A percentile compares a stretch with the other conserved stretches of the same genome.
phyloP scores from a whole-genome alignment of 2,113 vertebrate species.

The Panurus biarmicus region DNA sequence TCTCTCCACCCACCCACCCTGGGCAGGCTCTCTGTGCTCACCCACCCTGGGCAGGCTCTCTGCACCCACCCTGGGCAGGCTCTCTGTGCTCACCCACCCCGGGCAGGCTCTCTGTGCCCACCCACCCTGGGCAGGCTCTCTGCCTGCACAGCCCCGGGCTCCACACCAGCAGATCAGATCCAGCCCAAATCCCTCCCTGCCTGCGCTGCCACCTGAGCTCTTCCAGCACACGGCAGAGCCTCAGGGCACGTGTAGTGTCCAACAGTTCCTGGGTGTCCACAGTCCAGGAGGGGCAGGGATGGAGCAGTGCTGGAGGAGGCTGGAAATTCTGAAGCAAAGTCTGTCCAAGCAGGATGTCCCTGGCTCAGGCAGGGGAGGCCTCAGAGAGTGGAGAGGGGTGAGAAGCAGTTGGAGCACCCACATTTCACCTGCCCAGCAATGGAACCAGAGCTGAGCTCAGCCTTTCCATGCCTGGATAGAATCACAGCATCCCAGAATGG shows the following conservation, averaged over 20 bases:
- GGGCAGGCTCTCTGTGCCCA: too few relatives aligned
- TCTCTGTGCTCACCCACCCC: too few relatives aligned
- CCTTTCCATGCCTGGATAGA: rapidly evolving
- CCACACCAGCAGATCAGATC: too few relatives aligned
- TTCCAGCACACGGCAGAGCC: background rate
- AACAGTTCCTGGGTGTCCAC: background rate
- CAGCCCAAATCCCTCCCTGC: background rate
- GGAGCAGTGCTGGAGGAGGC: background rate
- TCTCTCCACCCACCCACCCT: too few relatives aligned
- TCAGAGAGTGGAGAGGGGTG: background rate
- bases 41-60: too few relatives aligned
- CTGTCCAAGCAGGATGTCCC: background rate
- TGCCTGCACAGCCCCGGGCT: too few relatives aligned
- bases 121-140: too few relatives aligned
- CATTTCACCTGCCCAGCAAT: background rate
- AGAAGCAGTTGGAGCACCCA: background rate
- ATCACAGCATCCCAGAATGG: background rate
- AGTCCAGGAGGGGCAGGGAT: background rate
- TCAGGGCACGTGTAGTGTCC: background rate
- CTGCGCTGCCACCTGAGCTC: background rate
- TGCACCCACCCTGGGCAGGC: too few relatives aligned
- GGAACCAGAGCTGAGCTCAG: background rate
- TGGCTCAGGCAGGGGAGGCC: background rate
- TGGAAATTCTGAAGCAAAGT: too few relatives aligned
- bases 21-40: too few relatives aligned